Conservation (phyloP, 2,113 vertebrate species). For the Callipepla squamata region DNA sequence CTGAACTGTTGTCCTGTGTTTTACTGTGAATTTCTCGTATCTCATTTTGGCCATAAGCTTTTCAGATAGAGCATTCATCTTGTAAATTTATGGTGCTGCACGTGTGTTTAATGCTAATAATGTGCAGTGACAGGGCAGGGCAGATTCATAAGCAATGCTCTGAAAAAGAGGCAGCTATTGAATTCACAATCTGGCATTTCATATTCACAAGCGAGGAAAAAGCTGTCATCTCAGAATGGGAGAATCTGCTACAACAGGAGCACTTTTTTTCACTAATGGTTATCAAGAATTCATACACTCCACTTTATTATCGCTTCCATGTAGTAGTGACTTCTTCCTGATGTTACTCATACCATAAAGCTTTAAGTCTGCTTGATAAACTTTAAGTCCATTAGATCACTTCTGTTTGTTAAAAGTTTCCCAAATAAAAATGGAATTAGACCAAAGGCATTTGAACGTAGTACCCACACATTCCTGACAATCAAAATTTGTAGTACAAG, state of each 20-base stretch:
- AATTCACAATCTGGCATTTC: slow-evolving; percentile 57
- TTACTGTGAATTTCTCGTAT: slow-evolving; percentile 46
- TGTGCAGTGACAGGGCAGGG: slow-evolving; percentile 27
- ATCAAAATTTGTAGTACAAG: not conserved
- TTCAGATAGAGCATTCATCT: slow-evolving; percentile 17
- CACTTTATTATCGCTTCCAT: slow-evolving; percentile 9
- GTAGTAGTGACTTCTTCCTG: slow-evolving; percentile 11
- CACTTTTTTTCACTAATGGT: not conserved
- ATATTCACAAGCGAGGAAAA: slow-evolving; percentile 59
- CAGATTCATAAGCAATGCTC: slow-evolving; percentile 42
- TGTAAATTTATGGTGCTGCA: slow-evolving; percentile 38
- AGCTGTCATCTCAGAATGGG: slow-evolving; percentile 37
- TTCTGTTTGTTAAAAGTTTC: not conserved
- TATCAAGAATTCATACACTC: slow-evolving; percentile 34
- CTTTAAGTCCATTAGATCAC: not conserved
- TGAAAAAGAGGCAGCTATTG: slow-evolving; percentile 47
- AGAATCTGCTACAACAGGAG: slow-evolving; percentile 34
- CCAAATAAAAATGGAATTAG: slow-evolving; percentile 24
- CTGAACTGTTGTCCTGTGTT: slow-evolving; percentile 33
- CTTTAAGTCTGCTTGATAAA: not conserved
- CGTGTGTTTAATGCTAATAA: slow-evolving; percentile 56
- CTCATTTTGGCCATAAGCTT: slow-evolving; percentile 45
- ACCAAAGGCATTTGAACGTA: not conserved
- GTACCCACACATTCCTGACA: not conserved
- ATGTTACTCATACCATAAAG: slow-evolving; percentile 3